A percentile compares a stretch with the other conserved stretches of the same genome.
These are phyloP conservation scores for Eulemur rubriventer DNA, from an alignment of 2,797 vertebrate genomes.

Conservation along the genomic window DNA sequence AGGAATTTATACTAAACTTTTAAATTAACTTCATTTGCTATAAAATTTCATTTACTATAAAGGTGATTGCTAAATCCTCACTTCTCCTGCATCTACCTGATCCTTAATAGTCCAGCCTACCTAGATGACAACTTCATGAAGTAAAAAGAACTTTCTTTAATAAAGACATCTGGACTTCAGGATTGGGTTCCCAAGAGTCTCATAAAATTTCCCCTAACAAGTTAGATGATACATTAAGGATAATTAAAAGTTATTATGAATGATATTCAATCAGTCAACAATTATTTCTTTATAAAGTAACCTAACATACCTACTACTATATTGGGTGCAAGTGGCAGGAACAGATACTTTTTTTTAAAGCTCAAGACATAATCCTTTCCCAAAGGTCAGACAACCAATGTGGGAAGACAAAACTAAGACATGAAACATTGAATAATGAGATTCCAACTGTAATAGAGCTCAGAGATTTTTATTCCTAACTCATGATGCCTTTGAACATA, in stretches of 20 bases:
- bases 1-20: not conserved
- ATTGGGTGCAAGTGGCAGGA: not conserved
- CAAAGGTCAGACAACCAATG: not conserved
- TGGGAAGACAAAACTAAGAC: not conserved
- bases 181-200: not conserved
- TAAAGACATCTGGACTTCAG: not conserved
- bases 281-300: constrained; percentile 19
- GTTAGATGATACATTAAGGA: not conserved
- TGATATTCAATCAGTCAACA: not conserved
- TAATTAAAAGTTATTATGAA: not conserved
- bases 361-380: not conserved
- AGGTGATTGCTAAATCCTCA: not conserved
- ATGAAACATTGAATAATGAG: not conserved
- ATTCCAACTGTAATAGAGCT: not conserved
- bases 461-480: not conserved
- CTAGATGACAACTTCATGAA: not conserved
- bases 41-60: not conserved
- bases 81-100: not conserved
- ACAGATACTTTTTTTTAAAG: not conserved
- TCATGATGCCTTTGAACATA: not conserved
- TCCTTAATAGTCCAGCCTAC: not conserved
- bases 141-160: not conserved
- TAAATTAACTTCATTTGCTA: not conserved
- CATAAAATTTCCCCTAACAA: not conserved
- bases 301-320: not conserved